Conservation (phyloP, 2,888 invertebrate species). For the Tiphia femorata region DNA sequence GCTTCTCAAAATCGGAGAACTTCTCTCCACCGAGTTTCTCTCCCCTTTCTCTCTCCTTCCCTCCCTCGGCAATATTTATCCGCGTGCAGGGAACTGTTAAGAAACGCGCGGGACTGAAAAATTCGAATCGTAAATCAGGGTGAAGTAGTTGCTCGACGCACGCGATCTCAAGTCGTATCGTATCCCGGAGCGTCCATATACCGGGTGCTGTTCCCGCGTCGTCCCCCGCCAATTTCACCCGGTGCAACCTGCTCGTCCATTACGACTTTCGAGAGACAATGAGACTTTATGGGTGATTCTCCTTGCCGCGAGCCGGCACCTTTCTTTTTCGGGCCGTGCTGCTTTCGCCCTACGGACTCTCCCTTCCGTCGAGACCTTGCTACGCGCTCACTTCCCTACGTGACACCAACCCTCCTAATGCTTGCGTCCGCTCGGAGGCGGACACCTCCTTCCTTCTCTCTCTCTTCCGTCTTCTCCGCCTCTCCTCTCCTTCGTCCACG, state of each 20-base stretch:
- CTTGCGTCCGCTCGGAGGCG: constrained; percentile 31
- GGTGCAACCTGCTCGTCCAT: constrained; percentile 32
- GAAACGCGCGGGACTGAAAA: too few relatives aligned
- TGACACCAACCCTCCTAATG: constrained; percentile 47
- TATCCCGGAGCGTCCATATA: too few relatives aligned
- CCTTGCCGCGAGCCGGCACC: constrained; percentile 21
- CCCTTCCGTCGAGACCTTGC: background rate
- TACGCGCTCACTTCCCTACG: constrained; percentile 36
- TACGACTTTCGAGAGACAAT: constrained; percentile 39
- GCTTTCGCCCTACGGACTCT: constrained; percentile 21
- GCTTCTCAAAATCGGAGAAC: too few relatives aligned
- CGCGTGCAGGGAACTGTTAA: too few relatives aligned
- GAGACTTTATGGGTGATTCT: constrained; percentile 45
- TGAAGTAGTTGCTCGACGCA: constrained; percentile 15
- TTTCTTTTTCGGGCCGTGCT: constrained; percentile 16
- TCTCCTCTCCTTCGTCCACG: background rate
- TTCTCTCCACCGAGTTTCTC: too few relatives aligned
- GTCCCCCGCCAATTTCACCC: constrained; percentile 27
- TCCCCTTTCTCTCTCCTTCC: too few relatives aligned
- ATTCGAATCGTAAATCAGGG: too few relatives aligned
- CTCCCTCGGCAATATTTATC: too few relatives aligned
- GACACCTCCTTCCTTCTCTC: constrained; percentile 32
- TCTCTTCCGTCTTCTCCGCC: too few relatives aligned
- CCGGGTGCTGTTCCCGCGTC: background rate
- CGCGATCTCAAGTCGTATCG: background rate